phyloP scores from a whole-genome alignment of 2,113 vertebrate species.

The Muntiacus muntjak region DNA sequence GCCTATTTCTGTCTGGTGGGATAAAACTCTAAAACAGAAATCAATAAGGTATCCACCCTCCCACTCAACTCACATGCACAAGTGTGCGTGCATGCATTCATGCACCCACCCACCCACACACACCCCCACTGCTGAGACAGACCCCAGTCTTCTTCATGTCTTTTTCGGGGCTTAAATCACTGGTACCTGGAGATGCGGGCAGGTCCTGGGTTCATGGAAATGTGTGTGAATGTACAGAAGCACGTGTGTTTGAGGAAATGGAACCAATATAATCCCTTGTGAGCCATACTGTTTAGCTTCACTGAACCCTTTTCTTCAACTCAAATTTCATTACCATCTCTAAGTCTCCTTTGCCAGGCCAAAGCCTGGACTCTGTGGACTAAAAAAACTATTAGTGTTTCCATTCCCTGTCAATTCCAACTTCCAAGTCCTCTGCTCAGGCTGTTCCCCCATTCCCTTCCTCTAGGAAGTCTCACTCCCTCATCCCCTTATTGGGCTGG shows the following conservation, averaged over 20 bases:
- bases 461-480: not conserved
- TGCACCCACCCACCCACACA: not conserved
- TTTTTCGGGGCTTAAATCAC: not conserved
- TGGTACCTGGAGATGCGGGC: not conserved
- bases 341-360: not conserved
- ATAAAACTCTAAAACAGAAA: not conserved
- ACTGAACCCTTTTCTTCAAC: not conserved
- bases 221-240: not conserved
- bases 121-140: not conserved
- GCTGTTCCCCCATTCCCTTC: not conserved
- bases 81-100: accelerated
- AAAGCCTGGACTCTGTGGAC: not conserved
- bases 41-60: not conserved
- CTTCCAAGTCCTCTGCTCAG: not conserved
- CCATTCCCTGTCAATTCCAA: not conserved
- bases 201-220: not conserved
- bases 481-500: not conserved
- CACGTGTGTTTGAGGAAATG: not conserved
- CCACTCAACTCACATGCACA: not conserved
- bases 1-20: not conserved
- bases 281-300: not conserved
- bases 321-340: not conserved
- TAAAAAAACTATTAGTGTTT: not conserved
- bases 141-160: not conserved
- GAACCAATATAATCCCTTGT: not conserved